Evolutionary conservation across 2,888 invertebrate genomes (phyloP).

Genomic region (Megamerina dolium): DNA sequence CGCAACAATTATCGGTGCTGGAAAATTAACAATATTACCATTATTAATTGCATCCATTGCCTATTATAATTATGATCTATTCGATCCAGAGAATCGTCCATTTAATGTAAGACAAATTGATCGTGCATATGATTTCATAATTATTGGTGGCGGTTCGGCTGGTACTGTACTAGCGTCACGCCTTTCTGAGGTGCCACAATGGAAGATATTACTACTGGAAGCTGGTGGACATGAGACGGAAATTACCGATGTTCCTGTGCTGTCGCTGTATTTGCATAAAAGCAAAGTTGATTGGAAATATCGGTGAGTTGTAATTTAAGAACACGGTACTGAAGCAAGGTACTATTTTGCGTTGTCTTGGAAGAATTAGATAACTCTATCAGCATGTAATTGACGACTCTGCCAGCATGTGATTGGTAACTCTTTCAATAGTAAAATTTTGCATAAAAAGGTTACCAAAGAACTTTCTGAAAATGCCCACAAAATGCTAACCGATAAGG

Average conservation of each 20-base stretch:
- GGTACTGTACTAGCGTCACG: slow-evolving; percentile 80
- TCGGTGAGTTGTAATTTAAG: slow-evolving; percentile 60
- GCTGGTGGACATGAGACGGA: slow-evolving; percentile 85
- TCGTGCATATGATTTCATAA: slow-evolving; percentile 73
- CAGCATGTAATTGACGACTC: neutral
- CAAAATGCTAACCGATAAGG: no score
- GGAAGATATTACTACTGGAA: slow-evolving; percentile 75
- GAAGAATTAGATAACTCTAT: neutral
- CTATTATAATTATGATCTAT: slow-evolving; percentile 77
- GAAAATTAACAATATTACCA: slow-evolving; percentile 69
- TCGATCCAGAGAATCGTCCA: slow-evolving; percentile 78
- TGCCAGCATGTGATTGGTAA: no score
- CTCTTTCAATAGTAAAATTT: no score
- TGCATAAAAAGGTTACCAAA: no score
- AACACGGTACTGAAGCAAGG: neutral
- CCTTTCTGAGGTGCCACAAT: slow-evolving; percentile 67
- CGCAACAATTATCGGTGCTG: slow-evolving; percentile 62
- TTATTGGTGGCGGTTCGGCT: no score
- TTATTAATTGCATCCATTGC: slow-evolving; percentile 69
- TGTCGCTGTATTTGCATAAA: slow-evolving; percentile 83
- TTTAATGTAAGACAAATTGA: slow-evolving; percentile 62
- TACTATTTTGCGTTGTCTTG: neutral
- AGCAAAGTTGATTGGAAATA: slow-evolving; percentile 90
- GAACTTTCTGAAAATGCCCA: no score
- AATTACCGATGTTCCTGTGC: slow-evolving; percentile 76